Conservation (phyloP, 2,113 vertebrate species). For the Sinocyclocheilus maitianheensis region DNA sequence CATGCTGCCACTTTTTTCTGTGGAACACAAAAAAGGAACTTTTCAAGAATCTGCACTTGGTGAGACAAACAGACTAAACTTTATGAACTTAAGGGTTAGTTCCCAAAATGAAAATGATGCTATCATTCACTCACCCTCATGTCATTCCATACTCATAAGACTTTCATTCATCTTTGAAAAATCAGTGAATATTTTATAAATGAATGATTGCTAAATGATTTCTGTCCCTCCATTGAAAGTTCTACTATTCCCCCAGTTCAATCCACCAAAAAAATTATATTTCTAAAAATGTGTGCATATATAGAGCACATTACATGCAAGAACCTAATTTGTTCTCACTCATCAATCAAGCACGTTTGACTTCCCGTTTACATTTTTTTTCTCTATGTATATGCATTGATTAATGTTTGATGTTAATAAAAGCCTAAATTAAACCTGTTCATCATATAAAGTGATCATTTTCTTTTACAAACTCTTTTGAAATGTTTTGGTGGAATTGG, state of each 20-base stretch:
- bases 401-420: too few relatives aligned
- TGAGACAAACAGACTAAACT: not conserved
- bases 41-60: not conserved
- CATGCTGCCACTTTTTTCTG: not conserved
- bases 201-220: not conserved
- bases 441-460: not conserved
- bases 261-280: too few relatives aligned
- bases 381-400: too few relatives aligned
- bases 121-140: not conserved
- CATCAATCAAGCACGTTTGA: not conserved
- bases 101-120: not conserved
- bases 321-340: not conserved
- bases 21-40: not conserved
- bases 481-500: not conserved
- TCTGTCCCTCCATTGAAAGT: not conserved
- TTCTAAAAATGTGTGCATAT: too few relatives aligned
- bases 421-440: not conserved
- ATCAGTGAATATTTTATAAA: not conserved
- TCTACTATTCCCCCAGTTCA: not conserved
- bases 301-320: too few relatives aligned
- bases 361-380: too few relatives aligned
- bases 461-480: not conserved
- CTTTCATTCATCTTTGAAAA: not conserved
- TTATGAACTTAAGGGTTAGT: not conserved
- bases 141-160: not conserved